Base-by-base conservation (phyloP, 2,888 invertebrate genomes). In the Hirudinaria manillensis region DNA sequence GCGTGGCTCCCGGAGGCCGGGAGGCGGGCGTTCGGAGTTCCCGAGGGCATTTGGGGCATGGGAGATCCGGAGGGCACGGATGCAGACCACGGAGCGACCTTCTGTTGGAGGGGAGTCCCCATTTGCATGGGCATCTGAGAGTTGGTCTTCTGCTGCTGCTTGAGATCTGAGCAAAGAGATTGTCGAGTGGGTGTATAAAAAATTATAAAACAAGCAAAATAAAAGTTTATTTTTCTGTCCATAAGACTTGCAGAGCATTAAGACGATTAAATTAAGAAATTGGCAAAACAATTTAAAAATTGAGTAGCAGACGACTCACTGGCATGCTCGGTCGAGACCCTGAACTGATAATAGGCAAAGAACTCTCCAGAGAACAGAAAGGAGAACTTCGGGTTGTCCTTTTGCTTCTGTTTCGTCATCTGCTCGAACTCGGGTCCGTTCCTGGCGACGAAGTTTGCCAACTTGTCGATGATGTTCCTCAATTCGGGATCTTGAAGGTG, bases 391-490 rank as follows among this genome's bases (percentile, higher is more conserved):
- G 95, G 94, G 87, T 99, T 98, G 84, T 93, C 94, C 86, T 94
- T 93, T 87, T 98, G 97, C 87, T 97, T 97, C 84, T 93, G 93
- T 89, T 97, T 97, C 77, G 97, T 97, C 92, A 97, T 97, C 87
- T 93, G 91, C 88, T 98, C 98, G 87, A 97, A 97, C 85, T 97
- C 97, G n/a, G 94, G 95, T 74, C 98, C 98, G 91, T 97, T 98
- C 87, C 96, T 82, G 77, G 98, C 98, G 80, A 99, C 98, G 89
- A 98, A 98, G 87, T 95, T 94, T 21, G 98, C 98, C 82, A 98
- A 88, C 88, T 97, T 97, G 88, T 98, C 98, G 83, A 99, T 98
- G 83, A 97, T 96, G 88, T 94, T 96, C 84, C 93, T 91, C 83
- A 96, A 89, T 85, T 97, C 95, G 83, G 56, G 53, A 68, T 77